These are phyloP conservation scores for Stratiomys singularior DNA, from an alignment of 2,888 invertebrate species.

Conservation along the genomic window DNA sequence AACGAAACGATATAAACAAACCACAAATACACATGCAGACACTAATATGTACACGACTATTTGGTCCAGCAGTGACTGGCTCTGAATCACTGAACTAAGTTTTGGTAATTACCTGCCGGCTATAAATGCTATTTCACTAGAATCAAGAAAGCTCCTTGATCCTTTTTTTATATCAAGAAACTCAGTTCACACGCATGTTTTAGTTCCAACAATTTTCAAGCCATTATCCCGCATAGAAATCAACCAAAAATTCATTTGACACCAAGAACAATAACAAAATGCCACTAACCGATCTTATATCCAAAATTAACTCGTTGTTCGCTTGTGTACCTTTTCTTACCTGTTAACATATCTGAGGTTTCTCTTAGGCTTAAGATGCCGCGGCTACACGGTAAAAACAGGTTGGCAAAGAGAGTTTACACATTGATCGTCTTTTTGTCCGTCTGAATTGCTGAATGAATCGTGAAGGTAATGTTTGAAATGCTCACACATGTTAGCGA, in stretches of 20 bases:
- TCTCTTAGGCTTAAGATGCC: neutral
- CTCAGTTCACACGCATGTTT: too few species aligned
- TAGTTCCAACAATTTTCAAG: neutral
- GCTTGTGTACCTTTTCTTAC: conserved; percentile 28
- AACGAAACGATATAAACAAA: conserved; percentile 51
- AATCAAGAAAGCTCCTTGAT: too few species aligned
- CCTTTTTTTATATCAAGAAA: too few species aligned
- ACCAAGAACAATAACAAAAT: conserved; percentile 1
- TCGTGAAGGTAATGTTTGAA: too few species aligned
- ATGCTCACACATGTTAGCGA: too few species aligned
- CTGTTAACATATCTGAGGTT: neutral
- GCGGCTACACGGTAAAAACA: neutral
- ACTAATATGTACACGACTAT: neutral
- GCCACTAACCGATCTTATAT: too few species aligned
- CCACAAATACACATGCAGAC: conserved; percentile 46
- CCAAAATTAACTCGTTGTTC: neutral
- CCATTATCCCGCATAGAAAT: neutral
- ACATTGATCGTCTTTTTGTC: neutral
- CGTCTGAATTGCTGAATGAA: conserved; percentile 9
- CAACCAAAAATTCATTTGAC: neutral
- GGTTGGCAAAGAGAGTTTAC: neutral
- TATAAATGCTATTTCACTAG: too few species aligned
- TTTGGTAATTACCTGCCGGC: too few species aligned
- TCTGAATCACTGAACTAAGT: too few species aligned
- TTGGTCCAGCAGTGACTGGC: neutral